Conservation (phyloP, 2,113 vertebrate genomes). For the Thamnaconus septentrionalis region DNA sequence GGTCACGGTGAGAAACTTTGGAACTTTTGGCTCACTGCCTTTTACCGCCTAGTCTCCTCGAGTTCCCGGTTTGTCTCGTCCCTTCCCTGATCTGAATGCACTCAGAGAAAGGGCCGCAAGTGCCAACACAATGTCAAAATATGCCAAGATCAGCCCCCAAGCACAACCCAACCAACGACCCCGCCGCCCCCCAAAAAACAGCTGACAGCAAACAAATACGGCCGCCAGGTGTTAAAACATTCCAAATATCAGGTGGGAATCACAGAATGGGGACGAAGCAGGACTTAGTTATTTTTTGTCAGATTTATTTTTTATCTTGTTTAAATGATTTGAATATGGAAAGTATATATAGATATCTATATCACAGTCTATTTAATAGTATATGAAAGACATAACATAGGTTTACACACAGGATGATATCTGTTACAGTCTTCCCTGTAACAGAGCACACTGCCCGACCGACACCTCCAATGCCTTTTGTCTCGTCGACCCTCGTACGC, state of each 20-base stretch:
- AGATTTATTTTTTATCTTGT: too few relatives aligned
- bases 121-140: slow-evolving; percentile 57
- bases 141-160: slow-evolving; percentile 50
- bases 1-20: slow-evolving; percentile 45
- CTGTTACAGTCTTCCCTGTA: slow-evolving; percentile 47
- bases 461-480: slow-evolving; percentile 73
- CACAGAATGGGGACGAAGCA: slow-evolving; percentile 30
- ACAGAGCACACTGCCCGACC: slow-evolving; percentile 76
- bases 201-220: not conserved
- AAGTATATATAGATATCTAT: too few relatives aligned
- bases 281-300: slow-evolving; percentile 24
- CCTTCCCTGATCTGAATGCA: slow-evolving; percentile 26
- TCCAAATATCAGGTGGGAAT: slow-evolving; percentile 34
- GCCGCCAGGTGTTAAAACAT: slow-evolving; percentile 50
- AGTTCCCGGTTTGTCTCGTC: slow-evolving; percentile 1
- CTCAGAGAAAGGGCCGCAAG: slow-evolving; percentile 49
- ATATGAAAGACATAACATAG: slow-evolving; percentile 2
- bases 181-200: slow-evolving; percentile 19
- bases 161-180: slow-evolving; percentile 57
- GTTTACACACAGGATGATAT: slow-evolving; percentile 34
- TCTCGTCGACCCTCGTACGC: slow-evolving; percentile 50
- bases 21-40: slow-evolving; percentile 8
- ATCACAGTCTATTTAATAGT: not conserved
- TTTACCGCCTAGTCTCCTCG: not conserved
- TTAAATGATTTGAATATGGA: too few relatives aligned